phyloP scores from a whole-genome alignment of 1,140 invertebrate species.

The Calephelis virginiensis region DNA sequence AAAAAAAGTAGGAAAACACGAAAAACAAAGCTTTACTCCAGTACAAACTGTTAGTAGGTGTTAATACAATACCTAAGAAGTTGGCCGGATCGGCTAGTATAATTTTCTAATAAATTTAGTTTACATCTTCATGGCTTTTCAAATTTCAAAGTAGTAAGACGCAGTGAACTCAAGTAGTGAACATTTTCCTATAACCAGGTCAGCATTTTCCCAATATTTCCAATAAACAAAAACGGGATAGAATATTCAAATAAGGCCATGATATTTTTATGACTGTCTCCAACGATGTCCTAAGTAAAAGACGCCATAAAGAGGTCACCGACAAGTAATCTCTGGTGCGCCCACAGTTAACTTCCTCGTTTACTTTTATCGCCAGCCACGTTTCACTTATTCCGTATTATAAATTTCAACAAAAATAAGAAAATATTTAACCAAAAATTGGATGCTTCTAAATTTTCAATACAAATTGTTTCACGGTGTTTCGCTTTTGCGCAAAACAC shows the following conservation, averaged over 20 bases:
- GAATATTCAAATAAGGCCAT: constrained; percentile 12
- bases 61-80: too few species aligned
- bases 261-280: constrained; percentile 11
- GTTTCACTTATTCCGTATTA: constrained; percentile 10
- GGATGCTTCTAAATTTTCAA: too few species aligned
- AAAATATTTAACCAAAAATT: neutral
- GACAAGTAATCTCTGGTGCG: constrained; percentile 10
- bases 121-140: too few species aligned
- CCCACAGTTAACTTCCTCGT: constrained; percentile 4
- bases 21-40: too few species aligned
- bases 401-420: constrained; percentile 5
- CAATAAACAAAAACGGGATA: constrained; percentile 9
- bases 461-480: too few species aligned
- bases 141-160: too few species aligned
- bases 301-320: constrained; percentile 15
- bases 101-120: too few species aligned
- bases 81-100: too few species aligned
- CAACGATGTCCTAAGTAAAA: constrained; percentile 15
- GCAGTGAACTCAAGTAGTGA: neutral
- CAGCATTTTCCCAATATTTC: constrained; percentile 8
- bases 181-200: neutral
- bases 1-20: too few species aligned
- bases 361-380: constrained; percentile 6
- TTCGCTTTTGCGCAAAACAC: too few species aligned
- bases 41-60: too few species aligned